Evolutionary conservation across 2,888 invertebrate species (phyloP), one percentile per base, ranked within the genome.

Genomic region (Drosophila monieri): DNA sequence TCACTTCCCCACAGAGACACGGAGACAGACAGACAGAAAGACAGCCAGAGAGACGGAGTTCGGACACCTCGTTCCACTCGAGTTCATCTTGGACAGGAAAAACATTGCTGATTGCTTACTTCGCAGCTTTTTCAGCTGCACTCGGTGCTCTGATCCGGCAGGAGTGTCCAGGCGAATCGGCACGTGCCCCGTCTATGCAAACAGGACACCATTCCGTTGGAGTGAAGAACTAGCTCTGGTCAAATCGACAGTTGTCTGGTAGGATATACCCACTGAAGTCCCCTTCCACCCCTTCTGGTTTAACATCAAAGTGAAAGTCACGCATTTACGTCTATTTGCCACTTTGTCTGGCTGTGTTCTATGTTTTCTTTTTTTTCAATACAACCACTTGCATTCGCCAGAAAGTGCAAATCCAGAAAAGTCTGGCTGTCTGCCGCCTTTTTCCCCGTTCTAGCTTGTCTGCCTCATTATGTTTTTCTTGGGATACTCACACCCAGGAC

Each of bases 221-320:
- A 35, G 32, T 37, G 65, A 49, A 65, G 66, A 71, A 66, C 47
- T 68, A 52, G 69, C 53, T 32, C 18, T 32, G 77, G 71, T 81
- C 77, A 72, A 72, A 78, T 59, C 81, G 76, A 64, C 60, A 60
- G 39, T 53, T 54, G 68, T 60, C 61, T 61, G 62, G 47, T 23
- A 4, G 21, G n/a, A n/a, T 43, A 41, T 15, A 15, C 18, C 48
- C 46, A 32, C 37, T n/a, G 23, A 43, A 47, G 27, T 41, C 27
- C 48, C n/a, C n/a, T n/a, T 30, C 23, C 52, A 60, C 52, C n/a
- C 25, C 46, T 10, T 9, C 39, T 18, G 35, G 39, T 15, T 35
- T 37, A 41, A 58, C 80, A 86, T 85, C 85, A 83, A 88, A 88
- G 85, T 85, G 88, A 85, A 85, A 85, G 85, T 85, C 85, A 85